Evolutionary conservation across 2,888 invertebrate species (phyloP).

Genomic region (Zele albiditarsus): DNA sequence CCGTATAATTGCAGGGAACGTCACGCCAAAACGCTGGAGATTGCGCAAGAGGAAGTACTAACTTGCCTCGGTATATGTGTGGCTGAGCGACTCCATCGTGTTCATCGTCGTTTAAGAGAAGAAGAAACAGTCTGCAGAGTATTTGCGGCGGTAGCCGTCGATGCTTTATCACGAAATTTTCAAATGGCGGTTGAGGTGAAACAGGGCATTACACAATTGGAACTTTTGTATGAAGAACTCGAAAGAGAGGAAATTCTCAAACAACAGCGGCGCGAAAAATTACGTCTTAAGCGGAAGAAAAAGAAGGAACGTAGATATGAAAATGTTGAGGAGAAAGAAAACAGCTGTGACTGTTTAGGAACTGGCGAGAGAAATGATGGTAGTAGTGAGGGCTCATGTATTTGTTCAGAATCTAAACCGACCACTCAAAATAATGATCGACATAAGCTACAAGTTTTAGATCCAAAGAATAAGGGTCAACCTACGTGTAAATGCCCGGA

Average conservation of each 20-base stretch:
- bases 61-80: constrained; percentile 95
- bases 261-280: constrained; percentile 89
- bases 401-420: constrained; percentile 60
- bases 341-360: constrained; percentile 67
- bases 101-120: constrained; percentile 89
- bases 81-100: constrained; percentile 90
- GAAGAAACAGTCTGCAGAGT: constrained; percentile 96
- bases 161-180: constrained; percentile 91
- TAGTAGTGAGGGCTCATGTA: constrained; percentile 42
- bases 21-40: constrained; percentile 97
- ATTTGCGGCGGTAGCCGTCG: constrained; percentile 89
- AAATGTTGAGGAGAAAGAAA: constrained; percentile 70
- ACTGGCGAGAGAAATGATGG: constrained; percentile 42
- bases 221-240: constrained; percentile 90
- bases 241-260: constrained; percentile 90
- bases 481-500: constrained; percentile 69
- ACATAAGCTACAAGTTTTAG: constrained; percentile 68
- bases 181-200: constrained; percentile 92
- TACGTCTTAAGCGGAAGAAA: constrained; percentile 85
- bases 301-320: constrained; percentile 80
- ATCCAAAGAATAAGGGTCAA: constrained; percentile 67
- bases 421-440: constrained; percentile 61
- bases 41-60: constrained; percentile 96
- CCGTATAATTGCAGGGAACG: constrained; percentile 79
- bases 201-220: constrained; percentile 90